These are phyloP conservation scores for Diplosoma virens DNA, from an alignment of 23 tunicate genomes.

Conservation along the genomic window DNA sequence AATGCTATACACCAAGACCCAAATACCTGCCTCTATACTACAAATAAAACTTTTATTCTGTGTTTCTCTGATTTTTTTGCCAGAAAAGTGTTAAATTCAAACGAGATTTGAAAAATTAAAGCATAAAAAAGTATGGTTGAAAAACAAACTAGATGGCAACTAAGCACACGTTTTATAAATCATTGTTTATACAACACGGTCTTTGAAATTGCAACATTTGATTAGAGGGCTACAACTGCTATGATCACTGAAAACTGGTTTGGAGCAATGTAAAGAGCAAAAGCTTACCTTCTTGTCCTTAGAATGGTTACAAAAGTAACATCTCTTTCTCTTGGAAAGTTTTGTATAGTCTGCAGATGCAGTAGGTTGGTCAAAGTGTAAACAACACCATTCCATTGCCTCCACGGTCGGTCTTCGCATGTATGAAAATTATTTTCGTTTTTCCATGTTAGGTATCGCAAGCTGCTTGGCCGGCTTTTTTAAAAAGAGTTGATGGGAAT, in stretches of 20 bases:
- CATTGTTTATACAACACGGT: background rate
- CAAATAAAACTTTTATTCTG: background rate
- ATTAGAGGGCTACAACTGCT: background rate
- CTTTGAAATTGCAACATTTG: background rate
- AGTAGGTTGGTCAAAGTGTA: background rate
- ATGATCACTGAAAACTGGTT: background rate
- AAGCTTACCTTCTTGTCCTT: background rate
- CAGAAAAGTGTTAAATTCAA: background rate
- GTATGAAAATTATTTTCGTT: too few relatives aligned
- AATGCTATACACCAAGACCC: background rate
- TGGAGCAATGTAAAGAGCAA: background rate
- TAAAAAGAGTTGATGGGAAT: background rate
- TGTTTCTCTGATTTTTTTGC: background rate
- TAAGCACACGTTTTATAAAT: background rate
- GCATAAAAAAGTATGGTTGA: background rate
- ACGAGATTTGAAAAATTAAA: background rate
- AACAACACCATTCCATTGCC: background rate
- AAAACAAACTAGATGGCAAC: background rate
- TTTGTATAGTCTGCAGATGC: background rate
- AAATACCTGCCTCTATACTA: background rate
- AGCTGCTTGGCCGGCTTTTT: constrained; percentile 15
- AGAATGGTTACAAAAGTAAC: background rate
- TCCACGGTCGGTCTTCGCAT: background rate
- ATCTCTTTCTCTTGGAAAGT: background rate
- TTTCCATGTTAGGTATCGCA: background rate